Evolutionary conservation across 2,888 invertebrate species (phyloP).

Genomic region (Ormyrus rosae): DNA sequence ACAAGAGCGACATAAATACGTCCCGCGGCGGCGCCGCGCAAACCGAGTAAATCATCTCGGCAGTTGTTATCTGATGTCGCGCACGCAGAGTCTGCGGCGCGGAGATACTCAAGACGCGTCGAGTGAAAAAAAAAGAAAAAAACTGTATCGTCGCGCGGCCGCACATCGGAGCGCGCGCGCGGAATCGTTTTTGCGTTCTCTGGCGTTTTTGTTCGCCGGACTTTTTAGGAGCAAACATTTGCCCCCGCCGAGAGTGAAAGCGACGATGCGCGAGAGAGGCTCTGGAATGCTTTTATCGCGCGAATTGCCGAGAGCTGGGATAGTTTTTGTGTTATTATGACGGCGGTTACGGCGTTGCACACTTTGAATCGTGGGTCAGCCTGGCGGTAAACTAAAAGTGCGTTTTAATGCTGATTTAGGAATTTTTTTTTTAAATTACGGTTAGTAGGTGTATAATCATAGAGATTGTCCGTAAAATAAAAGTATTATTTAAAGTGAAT

Average conservation of each 20-base stretch:
- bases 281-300: conserved; percentile 6
- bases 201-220: neutral
- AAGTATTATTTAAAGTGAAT: no score
- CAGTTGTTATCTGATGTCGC: conserved; percentile 39
- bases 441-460: no score
- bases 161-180: neutral
- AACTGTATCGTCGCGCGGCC: neutral
- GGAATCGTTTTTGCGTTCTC: neutral
- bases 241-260: no score
- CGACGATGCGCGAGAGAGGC: no score
- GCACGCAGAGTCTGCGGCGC: neutral
- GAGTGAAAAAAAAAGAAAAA: neutral
- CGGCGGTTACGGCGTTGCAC: no score
- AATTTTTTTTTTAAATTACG: no score
- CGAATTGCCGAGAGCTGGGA: neutral
- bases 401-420: no score
- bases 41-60: conserved; percentile 35
- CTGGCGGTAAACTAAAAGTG: no score
- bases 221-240: conserved; percentile 7
- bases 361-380: no score
- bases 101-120: neutral
- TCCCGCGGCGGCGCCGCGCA: neutral
- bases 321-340: no score
- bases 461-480: no score
- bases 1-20: no score